Conservation (phyloP, 2,113 vertebrate genomes). For the Microtus richardsoni region DNA sequence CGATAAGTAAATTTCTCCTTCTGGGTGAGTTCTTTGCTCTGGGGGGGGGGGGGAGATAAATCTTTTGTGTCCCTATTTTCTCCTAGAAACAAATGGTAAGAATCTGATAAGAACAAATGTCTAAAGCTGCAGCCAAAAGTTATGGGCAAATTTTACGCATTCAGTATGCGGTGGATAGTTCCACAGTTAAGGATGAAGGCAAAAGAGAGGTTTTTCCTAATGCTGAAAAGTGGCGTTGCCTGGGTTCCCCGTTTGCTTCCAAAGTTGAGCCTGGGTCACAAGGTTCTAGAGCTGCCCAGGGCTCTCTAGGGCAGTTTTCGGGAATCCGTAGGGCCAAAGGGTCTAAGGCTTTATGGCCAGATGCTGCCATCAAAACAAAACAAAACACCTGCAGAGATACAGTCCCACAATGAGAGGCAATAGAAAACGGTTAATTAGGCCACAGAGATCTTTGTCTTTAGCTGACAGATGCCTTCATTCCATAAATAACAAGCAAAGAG, state of each 20-base stretch:
- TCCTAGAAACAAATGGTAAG: background rate
- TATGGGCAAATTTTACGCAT: background rate
- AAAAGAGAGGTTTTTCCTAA: background rate
- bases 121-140: background rate
- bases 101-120: background rate
- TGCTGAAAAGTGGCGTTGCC: background rate
- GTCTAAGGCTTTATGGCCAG: background rate
- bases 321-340: background rate
- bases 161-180: background rate
- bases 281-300: background rate
- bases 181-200: background rate
- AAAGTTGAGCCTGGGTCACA: fast-evolving
- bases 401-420: background rate
- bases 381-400: background rate
- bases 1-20: background rate
- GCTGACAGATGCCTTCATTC: background rate
- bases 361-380: background rate
- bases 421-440: background rate
- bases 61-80: background rate
- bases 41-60: background rate
- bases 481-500: slow-evolving; percentile 5
- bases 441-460: slow-evolving; percentile 9
- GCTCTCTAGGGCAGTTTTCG: fast-evolving
- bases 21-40: background rate
- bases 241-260: background rate